A percentile compares a stretch with the other conserved stretches of the same genome.
These are phyloP conservation scores for Cynopterus sphinx DNA, from an alignment of 2,797 vertebrate species.

Conservation along the genomic window DNA sequence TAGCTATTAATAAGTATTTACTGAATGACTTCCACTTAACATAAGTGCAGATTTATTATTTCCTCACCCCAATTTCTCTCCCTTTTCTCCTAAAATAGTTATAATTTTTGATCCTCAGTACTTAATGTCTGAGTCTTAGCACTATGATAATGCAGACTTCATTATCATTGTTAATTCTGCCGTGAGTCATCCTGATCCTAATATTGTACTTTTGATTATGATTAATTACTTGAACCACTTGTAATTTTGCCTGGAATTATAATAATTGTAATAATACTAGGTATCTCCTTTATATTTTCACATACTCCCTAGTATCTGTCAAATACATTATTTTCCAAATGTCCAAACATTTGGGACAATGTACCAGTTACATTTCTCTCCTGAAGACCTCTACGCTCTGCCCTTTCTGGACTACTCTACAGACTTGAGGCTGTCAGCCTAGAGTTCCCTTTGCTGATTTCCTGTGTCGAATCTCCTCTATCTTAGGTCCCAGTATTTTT, in stretches of 20 bases:
- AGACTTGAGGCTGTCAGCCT: not conserved
- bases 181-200: not conserved
- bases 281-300: not conserved
- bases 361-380: not conserved
- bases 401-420: not conserved
- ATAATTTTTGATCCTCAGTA: not conserved
- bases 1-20: not conserved
- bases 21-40: not conserved
- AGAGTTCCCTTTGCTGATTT: not conserved
- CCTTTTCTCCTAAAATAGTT: not conserved
- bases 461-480: not conserved
- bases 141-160: not conserved
- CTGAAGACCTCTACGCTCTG: not conserved
- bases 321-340: not conserved
- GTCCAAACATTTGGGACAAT: not conserved
- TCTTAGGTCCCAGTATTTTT: not conserved
- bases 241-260: not conserved
- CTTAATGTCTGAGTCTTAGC: not conserved
- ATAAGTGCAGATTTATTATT: not conserved
- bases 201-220: not conserved
- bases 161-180: not conserved
- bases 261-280: not conserved
- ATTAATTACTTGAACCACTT: not conserved
- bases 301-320: not conserved
- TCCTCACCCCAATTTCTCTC: not conserved